phyloP scores from a whole-genome alignment of 2,113 vertebrate genomes.

The Vimba vimba region DNA sequence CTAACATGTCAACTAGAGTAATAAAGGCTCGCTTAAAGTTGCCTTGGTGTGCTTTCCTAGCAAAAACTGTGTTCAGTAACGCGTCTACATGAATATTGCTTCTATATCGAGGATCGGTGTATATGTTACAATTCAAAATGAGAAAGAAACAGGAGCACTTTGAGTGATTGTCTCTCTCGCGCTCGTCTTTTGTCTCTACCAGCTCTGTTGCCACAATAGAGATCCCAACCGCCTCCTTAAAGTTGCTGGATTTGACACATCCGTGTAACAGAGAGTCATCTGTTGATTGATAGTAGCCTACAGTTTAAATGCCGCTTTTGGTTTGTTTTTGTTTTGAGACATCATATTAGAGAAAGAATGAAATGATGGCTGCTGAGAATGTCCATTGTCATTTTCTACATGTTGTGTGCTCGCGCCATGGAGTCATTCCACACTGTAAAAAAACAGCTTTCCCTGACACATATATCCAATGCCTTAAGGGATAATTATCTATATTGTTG shows the following conservation, averaged over 20 bases:
- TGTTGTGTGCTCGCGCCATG: constrained; percentile 24
- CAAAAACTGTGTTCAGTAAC: not conserved
- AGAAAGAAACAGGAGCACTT: constrained; percentile 29
- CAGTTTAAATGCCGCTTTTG: not conserved
- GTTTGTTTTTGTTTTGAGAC: not conserved
- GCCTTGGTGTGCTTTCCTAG: constrained; percentile 23
- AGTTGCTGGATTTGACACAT: constrained; percentile 16
- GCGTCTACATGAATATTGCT: not conserved
- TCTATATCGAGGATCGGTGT: not conserved
- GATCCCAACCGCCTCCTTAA: not conserved
- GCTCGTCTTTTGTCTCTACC: constrained; percentile 33
- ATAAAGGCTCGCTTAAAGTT: constrained; percentile 50
- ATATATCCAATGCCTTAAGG: not conserved
- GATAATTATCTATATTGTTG: not conserved
- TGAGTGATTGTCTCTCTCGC: constrained; percentile 29
- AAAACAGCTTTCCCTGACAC: not conserved
- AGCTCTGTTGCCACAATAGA: constrained; percentile 5
- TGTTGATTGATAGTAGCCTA: not conserved
- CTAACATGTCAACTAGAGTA: constrained; percentile 36
- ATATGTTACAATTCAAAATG: not conserved
- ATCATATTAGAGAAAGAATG: not conserved
- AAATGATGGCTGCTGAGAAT: constrained; percentile 26
- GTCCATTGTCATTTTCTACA: constrained; percentile 42
- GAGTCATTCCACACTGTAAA: not conserved
- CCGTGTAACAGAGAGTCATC: not conserved